Evolutionary conservation across 1,140 invertebrate species (phyloP), one percentile per base, ranked within the genome.

Genomic region (Neodiprion pinetum): DNA sequence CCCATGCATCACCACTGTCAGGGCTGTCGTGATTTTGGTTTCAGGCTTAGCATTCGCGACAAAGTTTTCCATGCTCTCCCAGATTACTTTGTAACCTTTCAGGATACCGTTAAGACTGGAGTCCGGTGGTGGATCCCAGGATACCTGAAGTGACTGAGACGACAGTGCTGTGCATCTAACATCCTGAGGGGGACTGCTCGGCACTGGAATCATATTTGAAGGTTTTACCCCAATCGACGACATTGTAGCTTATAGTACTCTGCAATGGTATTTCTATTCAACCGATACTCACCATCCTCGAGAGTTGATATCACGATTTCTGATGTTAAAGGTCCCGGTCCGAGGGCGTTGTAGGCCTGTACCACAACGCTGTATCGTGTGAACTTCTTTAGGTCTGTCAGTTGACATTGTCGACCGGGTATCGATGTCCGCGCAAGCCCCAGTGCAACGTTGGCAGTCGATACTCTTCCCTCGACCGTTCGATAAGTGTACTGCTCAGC

Each of bases 261-360:
- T 61, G 17, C 72, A 70, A 73, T 69, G 14, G 47, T 75, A 72
- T 11, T 17, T 48, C 48, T 49, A 66, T 71, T 28, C 40, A 73
- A 48, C 49, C 74, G 28, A 40, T 14, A 83, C 88, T 91, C 89
- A 97, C 96, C 95, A 88, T 97, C 96, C 90, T 97, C 95, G 80
- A 97, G 91, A 40, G 97, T 98, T 71, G 93, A 92, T 9, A 95
- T 93, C 7, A 93, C 92, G 40, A 95, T 92, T 79, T 96, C 95
- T 11, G 93, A 91, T 5, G 95, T 97, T 21, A 94, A 92, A 1
- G 97, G 97, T 48, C 97, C 97, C 67, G 94, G 92, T 1, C 97
- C 97, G 77, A 96, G 91, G 50, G 94, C 94, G 80, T 98, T 99
- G 83, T 96, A 98, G 3, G 97, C 96, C 85, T 98, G 96, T 0